A percentile compares a stretch with the other conserved stretches of the same genome.
Conservation (phyloP, 1,140 invertebrate species). For the Drosophila kikkawai region DNA sequence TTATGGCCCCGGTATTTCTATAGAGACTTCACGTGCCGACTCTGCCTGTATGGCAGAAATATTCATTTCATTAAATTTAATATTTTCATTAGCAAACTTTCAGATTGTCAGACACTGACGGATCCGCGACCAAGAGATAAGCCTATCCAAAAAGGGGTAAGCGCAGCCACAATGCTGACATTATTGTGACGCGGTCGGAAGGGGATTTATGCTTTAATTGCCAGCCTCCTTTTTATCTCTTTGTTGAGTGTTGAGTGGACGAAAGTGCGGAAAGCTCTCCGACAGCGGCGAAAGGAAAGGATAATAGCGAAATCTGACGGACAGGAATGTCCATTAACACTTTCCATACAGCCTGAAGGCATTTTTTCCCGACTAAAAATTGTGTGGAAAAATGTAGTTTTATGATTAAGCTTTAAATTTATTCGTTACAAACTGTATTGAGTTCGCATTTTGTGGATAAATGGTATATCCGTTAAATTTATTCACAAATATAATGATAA, state of each 20-base stretch:
- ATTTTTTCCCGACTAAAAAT: background rate
- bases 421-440: background rate
- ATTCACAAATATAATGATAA: background rate
- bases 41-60: slow-evolving; percentile 48
- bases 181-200: slow-evolving; percentile 57
- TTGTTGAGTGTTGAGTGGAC: slow-evolving; percentile 23
- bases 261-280: slow-evolving; percentile 51
- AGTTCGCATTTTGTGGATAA: background rate
- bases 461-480: background rate
- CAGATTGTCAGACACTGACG: slow-evolving; percentile 39
- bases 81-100: slow-evolving; percentile 81
- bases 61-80: slow-evolving; percentile 81
- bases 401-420: background rate
- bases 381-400: background rate
- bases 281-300: slow-evolving; percentile 62
- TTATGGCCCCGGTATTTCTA: slow-evolving; percentile 48
- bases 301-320: slow-evolving; percentile 46
- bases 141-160: slow-evolving; percentile 35
- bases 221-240: slow-evolving; percentile 43
- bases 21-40: slow-evolving; percentile 42
- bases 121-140: slow-evolving; percentile 60
- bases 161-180: slow-evolving; percentile 42
- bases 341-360: slow-evolving; percentile 6
- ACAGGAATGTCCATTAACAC: slow-evolving; percentile 31
- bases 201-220: slow-evolving; percentile 73